Evolutionary conservation across 2,797 vertebrate genomes (phyloP).

Genomic region (Sebastes taczanowskii): DNA sequence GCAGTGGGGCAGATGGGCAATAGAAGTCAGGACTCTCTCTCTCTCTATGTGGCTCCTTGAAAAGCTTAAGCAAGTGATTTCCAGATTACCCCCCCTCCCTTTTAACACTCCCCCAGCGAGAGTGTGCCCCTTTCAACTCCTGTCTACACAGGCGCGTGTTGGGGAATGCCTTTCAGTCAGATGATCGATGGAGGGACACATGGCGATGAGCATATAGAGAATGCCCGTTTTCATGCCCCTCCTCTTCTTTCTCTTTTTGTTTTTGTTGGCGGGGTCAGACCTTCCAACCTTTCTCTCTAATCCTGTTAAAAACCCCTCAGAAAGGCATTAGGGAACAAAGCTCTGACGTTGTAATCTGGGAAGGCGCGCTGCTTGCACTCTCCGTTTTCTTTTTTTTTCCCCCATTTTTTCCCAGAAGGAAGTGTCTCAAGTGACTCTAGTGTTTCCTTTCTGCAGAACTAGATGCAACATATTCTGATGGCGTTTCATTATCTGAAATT

Average conservation of each 20-base stretch:
- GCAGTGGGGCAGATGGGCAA: constrained; percentile 73
- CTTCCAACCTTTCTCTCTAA: constrained; percentile 67
- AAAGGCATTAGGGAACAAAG: constrained; percentile 69
- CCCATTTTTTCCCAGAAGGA: constrained; percentile 17
- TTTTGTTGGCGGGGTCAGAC: constrained; percentile 60
- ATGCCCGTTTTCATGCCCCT: constrained; percentile 35
- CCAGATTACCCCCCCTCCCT: constrained; percentile 51
- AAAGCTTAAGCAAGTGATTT: constrained; percentile 70
- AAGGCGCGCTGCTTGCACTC: constrained; percentile 42
- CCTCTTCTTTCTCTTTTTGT: constrained; percentile 49
- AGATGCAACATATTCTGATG: neutral
- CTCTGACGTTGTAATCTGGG: constrained; percentile 64
- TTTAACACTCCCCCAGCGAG: constrained; percentile 46
- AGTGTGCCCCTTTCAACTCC: constrained; percentile 51
- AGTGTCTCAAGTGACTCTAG: constrained; percentile 31
- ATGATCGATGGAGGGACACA: constrained; percentile 70
- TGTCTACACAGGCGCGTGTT: constrained; percentile 59
- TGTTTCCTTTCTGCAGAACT: constrained; percentile 30
- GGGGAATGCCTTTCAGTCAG: constrained; percentile 65
- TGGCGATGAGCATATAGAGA: constrained; percentile 39
- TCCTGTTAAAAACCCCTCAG: constrained; percentile 77
- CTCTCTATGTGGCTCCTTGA: constrained; percentile 37
- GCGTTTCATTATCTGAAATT: neutral
- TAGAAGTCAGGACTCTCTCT: constrained; percentile 40
- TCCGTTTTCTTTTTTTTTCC: neutral